These are phyloP conservation scores for Fulica atra DNA, from an alignment of 2,113 vertebrate species.

Conservation along the genomic window DNA sequence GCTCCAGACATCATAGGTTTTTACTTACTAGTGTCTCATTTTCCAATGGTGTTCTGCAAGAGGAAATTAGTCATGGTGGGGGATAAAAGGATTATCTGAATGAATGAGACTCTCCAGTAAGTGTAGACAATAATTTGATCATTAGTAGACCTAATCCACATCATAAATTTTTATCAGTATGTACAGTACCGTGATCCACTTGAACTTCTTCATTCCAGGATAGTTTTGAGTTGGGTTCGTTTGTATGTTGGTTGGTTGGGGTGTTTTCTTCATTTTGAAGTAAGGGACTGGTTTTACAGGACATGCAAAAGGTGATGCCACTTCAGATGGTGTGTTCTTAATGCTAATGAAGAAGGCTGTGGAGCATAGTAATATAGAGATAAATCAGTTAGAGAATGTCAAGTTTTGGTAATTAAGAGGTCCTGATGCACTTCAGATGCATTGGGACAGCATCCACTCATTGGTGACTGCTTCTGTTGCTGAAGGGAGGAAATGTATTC, in stretches of 20 bases:
- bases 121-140: conserved; percentile 13
- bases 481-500: not conserved
- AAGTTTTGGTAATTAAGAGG: not conserved
- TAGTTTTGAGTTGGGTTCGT: not conserved
- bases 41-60: not conserved
- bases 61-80: not conserved
- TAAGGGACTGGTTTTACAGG: not conserved
- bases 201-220: not conserved
- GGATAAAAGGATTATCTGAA: conserved; percentile 22
- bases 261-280: not conserved
- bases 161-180: not conserved
- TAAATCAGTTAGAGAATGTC: not conserved
- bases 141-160: not conserved
- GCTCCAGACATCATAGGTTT: not conserved
- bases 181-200: not conserved
- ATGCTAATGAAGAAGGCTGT: not conserved
- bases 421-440: not conserved
- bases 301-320: not conserved
- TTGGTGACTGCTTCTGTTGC: not conserved
- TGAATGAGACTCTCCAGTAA: not conserved
- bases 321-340: not conserved
- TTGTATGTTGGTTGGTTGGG: not conserved
- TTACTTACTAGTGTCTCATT: not conserved
- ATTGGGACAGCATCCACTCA: not conserved
- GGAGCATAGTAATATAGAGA: not conserved